Evolutionary conservation across 2,888 invertebrate genomes (phyloP).

Genomic region (Mylabris sibirica): DNA sequence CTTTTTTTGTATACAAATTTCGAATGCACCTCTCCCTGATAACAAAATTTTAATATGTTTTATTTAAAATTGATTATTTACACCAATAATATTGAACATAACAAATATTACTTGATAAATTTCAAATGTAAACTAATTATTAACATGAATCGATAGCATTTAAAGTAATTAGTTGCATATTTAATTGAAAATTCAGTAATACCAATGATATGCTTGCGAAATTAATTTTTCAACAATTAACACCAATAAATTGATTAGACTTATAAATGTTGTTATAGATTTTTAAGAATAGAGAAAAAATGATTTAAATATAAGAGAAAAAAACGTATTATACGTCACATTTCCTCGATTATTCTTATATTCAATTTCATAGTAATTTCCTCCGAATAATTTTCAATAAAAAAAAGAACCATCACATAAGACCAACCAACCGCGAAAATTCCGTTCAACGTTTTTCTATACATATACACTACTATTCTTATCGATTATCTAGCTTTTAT

Average conservation of each 20-base stretch:
- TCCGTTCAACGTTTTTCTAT: neutral
- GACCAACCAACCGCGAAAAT: neutral
- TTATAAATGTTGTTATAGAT: neutral
- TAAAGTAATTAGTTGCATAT: neutral
- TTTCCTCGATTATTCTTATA: slow-evolving; percentile 4
- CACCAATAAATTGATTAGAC: neutral
- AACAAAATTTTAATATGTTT: slow-evolving; percentile 12
- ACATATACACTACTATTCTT: neutral
- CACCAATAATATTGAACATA: neutral
- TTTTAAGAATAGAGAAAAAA: neutral
- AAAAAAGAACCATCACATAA: neutral
- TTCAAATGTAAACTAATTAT: neutral
- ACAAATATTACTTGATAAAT: neutral
- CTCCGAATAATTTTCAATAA: slow-evolving; percentile 2
- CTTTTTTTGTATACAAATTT: too few species aligned
- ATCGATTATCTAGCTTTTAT: slow-evolving; percentile 8
- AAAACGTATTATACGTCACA: neutral
- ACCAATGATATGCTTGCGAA: neutral
- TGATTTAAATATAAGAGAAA: neutral
- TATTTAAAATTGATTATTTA: neutral
- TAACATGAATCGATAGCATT: neutral
- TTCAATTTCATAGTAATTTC: slow-evolving; percentile 12
- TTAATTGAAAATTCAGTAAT: neutral
- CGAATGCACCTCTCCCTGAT: too few species aligned
- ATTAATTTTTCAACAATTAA: neutral